Conservation (phyloP, 2,113 vertebrate species). For the Machaerirhynchus nigripectus region DNA sequence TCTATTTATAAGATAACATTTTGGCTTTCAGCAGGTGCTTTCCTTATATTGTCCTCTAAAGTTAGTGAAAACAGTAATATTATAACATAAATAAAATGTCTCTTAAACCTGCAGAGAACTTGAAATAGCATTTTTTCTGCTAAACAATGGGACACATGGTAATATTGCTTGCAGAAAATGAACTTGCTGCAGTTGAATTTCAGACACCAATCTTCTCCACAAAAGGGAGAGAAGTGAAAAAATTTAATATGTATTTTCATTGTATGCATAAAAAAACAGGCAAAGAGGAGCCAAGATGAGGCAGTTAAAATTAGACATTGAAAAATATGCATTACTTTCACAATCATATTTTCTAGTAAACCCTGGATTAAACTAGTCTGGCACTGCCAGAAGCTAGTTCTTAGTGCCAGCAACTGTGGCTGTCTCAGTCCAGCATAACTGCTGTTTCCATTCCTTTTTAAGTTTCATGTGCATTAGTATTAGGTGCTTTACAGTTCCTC, state of each 20-base stretch:
- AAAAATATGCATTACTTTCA: slow-evolving; percentile 15
- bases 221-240: neutral
- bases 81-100: slow-evolving; percentile 10
- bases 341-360: neutral
- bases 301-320: neutral
- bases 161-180: neutral
- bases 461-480: neutral
- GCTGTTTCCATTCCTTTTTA: neutral
- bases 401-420: neutral
- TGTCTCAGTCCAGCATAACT: neutral
- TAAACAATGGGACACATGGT: neutral
- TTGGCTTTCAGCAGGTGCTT: neutral
- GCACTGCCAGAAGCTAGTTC: neutral
- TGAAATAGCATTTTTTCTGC: neutral
- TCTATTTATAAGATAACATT: slow-evolving; percentile 18
- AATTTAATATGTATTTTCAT: neutral
- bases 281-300: neutral
- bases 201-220: neutral
- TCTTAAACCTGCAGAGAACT: neutral
- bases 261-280: neutral
- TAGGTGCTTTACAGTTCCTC: neutral
- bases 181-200: neutral
- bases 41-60: neutral
- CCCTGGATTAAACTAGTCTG: neutral
- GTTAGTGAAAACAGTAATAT: neutral